phyloP scores from a whole-genome alignment of 2,113 vertebrate genomes.

The Eulemur macaco region DNA sequence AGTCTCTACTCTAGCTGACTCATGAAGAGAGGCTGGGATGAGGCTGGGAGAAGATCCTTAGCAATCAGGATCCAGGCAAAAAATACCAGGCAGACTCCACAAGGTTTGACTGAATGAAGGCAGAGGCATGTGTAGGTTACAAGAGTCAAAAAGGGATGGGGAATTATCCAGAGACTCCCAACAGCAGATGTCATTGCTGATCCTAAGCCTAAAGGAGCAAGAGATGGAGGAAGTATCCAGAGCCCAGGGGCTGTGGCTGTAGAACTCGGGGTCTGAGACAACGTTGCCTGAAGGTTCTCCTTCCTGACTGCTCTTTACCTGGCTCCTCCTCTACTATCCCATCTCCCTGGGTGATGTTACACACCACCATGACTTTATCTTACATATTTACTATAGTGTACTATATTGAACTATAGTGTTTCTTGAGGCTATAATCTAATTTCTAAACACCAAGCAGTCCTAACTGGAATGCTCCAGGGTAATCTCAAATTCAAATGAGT shows the following conservation, averaged over 20 bases:
- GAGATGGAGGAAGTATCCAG: background rate
- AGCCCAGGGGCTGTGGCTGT: background rate
- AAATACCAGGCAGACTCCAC: background rate
- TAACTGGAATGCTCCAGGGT: background rate
- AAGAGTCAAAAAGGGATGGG: background rate
- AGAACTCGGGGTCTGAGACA: background rate
- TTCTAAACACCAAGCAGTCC: background rate
- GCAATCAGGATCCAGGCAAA: background rate
- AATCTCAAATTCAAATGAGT: background rate
- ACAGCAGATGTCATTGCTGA: background rate
- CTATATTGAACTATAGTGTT: background rate
- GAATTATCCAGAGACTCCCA: background rate
- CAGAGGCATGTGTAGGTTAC: background rate
- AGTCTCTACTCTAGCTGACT: background rate
- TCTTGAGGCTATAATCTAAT: background rate
- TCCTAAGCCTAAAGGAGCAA: background rate
- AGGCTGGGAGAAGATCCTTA: background rate
- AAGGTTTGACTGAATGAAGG: background rate
- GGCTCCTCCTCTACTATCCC: background rate
- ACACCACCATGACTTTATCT: background rate
- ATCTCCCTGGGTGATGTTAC: background rate
- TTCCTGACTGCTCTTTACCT: background rate
- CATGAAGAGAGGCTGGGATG: background rate
- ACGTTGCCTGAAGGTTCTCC: background rate
- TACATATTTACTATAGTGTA: background rate